phyloP scores from a whole-genome alignment of 2,113 vertebrate genomes.

The Platichthys stellatus region DNA sequence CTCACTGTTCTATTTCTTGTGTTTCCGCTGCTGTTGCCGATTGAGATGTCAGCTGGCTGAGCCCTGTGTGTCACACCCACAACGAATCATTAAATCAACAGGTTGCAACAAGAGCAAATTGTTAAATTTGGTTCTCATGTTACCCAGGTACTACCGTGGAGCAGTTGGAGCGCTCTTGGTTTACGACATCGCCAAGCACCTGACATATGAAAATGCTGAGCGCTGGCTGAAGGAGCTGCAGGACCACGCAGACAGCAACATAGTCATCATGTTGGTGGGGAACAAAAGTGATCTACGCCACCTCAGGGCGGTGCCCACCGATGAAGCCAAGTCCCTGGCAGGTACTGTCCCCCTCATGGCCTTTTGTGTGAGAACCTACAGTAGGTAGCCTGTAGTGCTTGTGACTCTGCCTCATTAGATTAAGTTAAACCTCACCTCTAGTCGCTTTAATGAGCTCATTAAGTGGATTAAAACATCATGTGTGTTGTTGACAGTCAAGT shows the following conservation, averaged over 20 bases:
- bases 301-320: conserved; percentile 86
- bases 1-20: neutral
- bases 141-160: conserved; percentile 86
- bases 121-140: neutral
- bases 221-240: conserved; percentile 91
- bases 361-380: neutral
- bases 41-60: neutral
- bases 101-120: neutral
- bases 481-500: neutral
- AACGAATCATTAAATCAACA: conserved; percentile 6
- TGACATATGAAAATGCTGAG: conserved; percentile 88
- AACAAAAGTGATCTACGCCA: conserved; percentile 88
- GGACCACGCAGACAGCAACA: conserved; percentile 89
- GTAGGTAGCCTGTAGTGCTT: too few relatives aligned
- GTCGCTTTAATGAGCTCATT: neutral
- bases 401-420: neutral
- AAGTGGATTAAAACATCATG: neutral
- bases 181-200: conserved; percentile 90
- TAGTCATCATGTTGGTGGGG: conserved; percentile 91
- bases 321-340: conserved; percentile 85
- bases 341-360: conserved; percentile 64
- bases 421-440: neutral
- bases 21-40: neutral
- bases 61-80: neutral
- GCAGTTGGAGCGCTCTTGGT: conserved; percentile 88